Conservation (phyloP, 2,113 vertebrate species). For the Mus musculus region DNA sequence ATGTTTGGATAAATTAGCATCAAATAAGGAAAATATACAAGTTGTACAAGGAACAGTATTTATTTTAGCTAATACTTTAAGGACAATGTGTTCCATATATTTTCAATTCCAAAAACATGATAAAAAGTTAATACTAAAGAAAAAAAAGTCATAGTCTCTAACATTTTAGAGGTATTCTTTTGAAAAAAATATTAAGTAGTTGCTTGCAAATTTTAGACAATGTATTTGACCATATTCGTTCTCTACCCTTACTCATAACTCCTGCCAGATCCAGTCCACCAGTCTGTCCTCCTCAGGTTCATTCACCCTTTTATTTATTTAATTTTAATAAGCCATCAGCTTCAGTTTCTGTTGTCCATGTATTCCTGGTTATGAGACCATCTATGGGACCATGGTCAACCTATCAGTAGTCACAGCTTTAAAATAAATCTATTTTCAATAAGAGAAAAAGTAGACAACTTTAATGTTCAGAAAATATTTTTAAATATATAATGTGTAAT, state of each 20-base stretch:
- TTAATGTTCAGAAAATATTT: neutral
- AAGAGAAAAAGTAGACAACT: neutral
- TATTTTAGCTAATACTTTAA: neutral
- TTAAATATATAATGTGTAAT: neutral
- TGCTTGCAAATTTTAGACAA: neutral
- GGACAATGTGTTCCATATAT: neutral
- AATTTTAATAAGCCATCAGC: neutral
- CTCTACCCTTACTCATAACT: neutral
- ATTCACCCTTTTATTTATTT: neutral
- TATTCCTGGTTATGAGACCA: neutral
- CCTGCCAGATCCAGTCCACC: neutral
- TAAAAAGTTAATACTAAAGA: neutral
- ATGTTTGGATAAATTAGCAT: constrained; percentile 51
- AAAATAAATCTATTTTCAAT: neutral
- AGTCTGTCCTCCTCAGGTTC: neutral
- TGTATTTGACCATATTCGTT: neutral
- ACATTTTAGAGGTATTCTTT: neutral
- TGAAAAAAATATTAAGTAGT: neutral
- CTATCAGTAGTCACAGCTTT: neutral
- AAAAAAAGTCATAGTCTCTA: neutral
- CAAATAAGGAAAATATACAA: neutral
- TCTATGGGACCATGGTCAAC: neutral
- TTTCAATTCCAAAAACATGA: neutral
- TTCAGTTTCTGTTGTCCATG: neutral
- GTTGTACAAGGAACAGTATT: neutral